Conservation (phyloP, 2,797 vertebrate genomes). For the Chromobotia macracanthus region DNA sequence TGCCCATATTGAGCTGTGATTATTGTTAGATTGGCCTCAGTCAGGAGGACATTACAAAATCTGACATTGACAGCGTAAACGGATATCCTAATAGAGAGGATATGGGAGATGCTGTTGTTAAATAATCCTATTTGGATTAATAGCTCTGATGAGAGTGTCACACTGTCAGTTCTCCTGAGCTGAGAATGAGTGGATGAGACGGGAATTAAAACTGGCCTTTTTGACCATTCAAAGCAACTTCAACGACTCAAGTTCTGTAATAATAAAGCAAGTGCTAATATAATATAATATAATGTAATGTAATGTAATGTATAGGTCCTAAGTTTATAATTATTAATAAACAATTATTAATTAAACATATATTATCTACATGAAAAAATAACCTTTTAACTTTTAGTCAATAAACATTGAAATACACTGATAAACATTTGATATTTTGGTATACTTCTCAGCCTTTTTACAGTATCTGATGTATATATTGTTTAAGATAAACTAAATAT, state of each 20-base stretch:
- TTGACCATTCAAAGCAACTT: not conserved
- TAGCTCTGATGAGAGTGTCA: constrained; percentile 1
- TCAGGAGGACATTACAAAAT: constrained; percentile 79
- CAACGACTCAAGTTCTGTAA: not conserved
- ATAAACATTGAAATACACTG: too few species aligned
- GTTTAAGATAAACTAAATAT: too few species aligned
- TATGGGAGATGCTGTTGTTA: constrained; percentile 49
- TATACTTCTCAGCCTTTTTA: too few species aligned
- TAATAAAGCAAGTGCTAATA: too few species aligned
- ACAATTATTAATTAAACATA: too few species aligned
- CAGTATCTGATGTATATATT: too few species aligned
- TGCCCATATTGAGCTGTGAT: constrained; percentile 80
- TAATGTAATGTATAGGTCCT: too few species aligned
- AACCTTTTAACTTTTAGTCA: too few species aligned
- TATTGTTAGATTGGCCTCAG: constrained; percentile 79
- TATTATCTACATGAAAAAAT: too few species aligned
- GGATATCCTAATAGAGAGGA: constrained; percentile 63
- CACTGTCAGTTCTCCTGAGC: constrained; percentile 15
- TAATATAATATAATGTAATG: too few species aligned
- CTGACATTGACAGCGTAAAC: constrained; percentile 66
- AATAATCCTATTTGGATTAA: constrained; percentile 45
- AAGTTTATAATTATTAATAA: too few species aligned
- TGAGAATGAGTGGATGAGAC: constrained; percentile 14
- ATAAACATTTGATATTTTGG: too few species aligned
- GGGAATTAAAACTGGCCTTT: not conserved